A percentile compares a stretch with the other conserved stretches of the same genome.
Conservation (phyloP, 2,888 invertebrate species). For the Drosophila melanocephala region DNA sequence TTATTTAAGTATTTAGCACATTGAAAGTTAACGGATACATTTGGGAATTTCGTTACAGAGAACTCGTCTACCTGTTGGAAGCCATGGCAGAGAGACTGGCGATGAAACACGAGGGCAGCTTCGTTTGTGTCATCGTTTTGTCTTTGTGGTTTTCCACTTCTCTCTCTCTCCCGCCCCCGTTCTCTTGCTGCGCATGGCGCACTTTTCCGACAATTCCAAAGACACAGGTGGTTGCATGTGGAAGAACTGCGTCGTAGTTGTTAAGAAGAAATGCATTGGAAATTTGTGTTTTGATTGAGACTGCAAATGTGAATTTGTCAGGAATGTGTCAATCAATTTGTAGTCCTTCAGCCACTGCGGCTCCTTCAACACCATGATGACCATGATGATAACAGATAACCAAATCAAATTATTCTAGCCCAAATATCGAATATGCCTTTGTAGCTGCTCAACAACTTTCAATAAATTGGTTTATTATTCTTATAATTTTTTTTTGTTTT, state of each 20-base stretch:
- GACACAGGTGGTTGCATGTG: conserved; percentile 15
- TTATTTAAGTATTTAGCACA: not conserved
- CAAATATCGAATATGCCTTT: conserved; percentile 23
- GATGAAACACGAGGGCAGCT: not conserved
- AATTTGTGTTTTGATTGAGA: not conserved
- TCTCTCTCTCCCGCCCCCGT: not conserved
- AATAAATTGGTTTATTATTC: conserved; percentile 57
- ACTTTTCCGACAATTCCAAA: not conserved
- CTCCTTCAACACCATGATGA: not conserved
- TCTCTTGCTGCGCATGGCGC: conserved; percentile 4
- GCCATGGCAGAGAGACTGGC: not conserved
- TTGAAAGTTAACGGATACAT: not conserved
- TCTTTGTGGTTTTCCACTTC: not conserved
- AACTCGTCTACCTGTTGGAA: conserved; percentile 1
- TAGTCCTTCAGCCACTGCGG: not conserved
- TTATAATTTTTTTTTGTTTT: conserved; percentile 36
- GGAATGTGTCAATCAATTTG: conserved; percentile 3
- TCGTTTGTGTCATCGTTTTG: not conserved
- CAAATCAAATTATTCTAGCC: conserved; percentile 3
- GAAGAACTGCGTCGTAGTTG: not conserved
- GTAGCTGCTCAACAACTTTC: conserved; percentile 63
- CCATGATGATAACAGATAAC: not conserved
- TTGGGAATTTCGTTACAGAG: not conserved
- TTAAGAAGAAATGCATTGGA: not conserved
- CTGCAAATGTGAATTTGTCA: not conserved